These are phyloP conservation scores for Ellobius talpinus DNA, from an alignment of 2,113 vertebrate genomes.

Conservation along the genomic window DNA sequence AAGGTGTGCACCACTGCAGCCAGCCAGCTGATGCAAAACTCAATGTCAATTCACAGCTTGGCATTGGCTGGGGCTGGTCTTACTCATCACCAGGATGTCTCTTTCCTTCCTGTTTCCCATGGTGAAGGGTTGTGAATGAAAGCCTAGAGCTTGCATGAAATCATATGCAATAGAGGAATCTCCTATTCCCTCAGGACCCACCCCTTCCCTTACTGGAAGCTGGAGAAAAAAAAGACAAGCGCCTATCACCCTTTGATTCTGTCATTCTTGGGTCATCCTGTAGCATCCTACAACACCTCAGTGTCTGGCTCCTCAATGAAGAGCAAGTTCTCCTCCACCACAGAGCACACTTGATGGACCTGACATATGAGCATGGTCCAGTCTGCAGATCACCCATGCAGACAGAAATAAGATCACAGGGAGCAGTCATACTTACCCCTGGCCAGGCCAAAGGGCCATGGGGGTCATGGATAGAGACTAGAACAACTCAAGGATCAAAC, in stretches of 20 bases:
- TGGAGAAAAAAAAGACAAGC: neutral
- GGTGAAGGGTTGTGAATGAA: neutral
- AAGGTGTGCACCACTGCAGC: neutral
- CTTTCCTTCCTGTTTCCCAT: neutral
- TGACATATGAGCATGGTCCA: neutral
- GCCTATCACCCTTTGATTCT: neutral
- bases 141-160: neutral
- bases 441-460: too few species aligned
- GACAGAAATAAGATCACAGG: neutral
- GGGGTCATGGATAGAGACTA: neutral
- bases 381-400: neutral
- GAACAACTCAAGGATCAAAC: neutral
- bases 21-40: neutral
- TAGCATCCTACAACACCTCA: neutral
- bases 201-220: neutral
- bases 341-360: neutral
- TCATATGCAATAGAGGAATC: neutral
- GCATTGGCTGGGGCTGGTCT: neutral
- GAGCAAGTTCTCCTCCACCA: neutral
- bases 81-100: neutral
- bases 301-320: neutral
- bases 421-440: neutral
- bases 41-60: neutral
- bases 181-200: neutral
- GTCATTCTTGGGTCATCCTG: neutral